These are phyloP conservation scores for Volucella zonaria DNA, from an alignment of 2,888 invertebrate genomes.

Conservation along the genomic window DNA sequence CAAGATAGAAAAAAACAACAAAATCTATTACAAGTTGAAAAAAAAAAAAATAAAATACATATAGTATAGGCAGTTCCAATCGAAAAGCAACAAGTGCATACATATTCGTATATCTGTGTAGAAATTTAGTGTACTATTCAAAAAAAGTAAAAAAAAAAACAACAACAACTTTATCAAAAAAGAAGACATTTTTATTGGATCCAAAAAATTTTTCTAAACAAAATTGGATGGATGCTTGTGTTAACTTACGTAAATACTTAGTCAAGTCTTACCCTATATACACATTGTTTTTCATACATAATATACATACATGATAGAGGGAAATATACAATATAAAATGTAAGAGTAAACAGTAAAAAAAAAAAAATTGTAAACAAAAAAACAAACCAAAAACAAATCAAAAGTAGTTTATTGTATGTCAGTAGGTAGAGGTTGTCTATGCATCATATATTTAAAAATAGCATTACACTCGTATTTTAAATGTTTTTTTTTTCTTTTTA, in stretches of 20 bases:
- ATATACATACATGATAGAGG: conserved; percentile 36
- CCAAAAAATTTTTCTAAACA: conserved; percentile 56
- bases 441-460: conserved; percentile 40
- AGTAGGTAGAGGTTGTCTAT: conserved; percentile 59
- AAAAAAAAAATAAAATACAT: conserved; percentile 9
- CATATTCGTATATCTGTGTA: conserved; percentile 31
- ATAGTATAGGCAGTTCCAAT: neutral
- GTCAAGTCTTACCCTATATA: conserved; percentile 35
- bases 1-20: conserved; percentile 1
- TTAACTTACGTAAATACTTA: conserved; percentile 48
- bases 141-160: conserved; percentile 17
- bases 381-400: conserved; percentile 60
- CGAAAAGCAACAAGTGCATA: neutral
- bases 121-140: conserved; percentile 42
- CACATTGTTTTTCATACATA: conserved; percentile 47
- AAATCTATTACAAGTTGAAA: neutral
- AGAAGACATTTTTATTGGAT: conserved; percentile 66
- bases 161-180: conserved; percentile 24
- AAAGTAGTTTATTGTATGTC: conserved; percentile 65
- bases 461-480: conserved; percentile 1
- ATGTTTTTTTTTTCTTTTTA: neutral
- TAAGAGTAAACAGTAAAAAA: conserved; percentile 15
- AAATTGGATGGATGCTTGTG: conserved; percentile 68
- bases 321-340: conserved; percentile 30
- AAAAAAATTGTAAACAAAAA: neutral